Evolutionary conservation across 2,888 invertebrate genomes (phyloP).

Genomic region (Harpalus rubripes): DNA sequence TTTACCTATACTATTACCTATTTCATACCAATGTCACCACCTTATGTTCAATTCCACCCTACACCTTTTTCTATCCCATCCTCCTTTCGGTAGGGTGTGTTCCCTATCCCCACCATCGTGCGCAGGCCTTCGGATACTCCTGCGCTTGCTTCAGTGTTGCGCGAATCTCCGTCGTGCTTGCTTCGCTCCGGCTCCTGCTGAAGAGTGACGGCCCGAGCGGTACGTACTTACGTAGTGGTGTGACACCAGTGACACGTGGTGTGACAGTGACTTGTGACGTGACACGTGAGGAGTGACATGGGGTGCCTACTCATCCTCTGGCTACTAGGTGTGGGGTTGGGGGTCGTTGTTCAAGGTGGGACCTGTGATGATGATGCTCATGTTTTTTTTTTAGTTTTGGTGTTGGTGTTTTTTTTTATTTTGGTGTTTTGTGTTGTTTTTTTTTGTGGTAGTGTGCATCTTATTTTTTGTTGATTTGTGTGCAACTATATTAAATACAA

Average conservation of each 20-base stretch:
- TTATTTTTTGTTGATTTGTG: too few species aligned
- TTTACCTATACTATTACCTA: too few species aligned
- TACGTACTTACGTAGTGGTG: background rate
- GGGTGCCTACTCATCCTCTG: background rate
- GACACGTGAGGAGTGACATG: background rate
- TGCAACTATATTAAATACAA: too few species aligned
- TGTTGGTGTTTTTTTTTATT: too few species aligned
- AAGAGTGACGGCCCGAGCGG: constrained; percentile 1
- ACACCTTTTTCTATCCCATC: background rate
- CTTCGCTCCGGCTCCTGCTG: background rate
- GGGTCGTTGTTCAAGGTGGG: background rate
- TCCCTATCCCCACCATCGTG: background rate
- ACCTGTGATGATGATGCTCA: constrained; percentile 3
- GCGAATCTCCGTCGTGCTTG: background rate
- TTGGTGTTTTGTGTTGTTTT: too few species aligned
- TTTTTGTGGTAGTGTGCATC: too few species aligned
- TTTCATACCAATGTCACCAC: too few species aligned
- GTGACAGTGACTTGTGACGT: constrained; percentile 4
- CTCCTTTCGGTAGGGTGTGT: background rate
- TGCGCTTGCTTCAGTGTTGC: constrained; percentile 1
- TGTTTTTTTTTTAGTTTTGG: background rate
- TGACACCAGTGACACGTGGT: background rate
- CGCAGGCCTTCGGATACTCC: background rate
- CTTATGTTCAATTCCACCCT: too few species aligned
- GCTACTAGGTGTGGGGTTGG: background rate